Evolutionary conservation across 2,113 vertebrate genomes (phyloP).

Genomic region (Acanthisitta chloris): DNA sequence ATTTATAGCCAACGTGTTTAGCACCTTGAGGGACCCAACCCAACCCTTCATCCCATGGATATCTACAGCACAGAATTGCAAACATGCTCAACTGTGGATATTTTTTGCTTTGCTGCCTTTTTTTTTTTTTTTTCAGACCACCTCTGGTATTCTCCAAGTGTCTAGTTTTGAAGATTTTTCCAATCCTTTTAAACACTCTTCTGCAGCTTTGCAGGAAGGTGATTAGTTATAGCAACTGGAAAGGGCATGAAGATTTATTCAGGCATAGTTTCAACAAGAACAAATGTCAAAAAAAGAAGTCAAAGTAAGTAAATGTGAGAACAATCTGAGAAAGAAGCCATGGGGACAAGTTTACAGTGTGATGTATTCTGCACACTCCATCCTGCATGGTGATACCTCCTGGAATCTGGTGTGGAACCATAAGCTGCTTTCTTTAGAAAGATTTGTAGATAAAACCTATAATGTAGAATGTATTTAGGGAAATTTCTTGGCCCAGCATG

Average conservation of each 20-base stretch:
- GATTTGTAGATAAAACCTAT: background rate
- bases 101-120: background rate
- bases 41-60: background rate
- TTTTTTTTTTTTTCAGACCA: background rate
- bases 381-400: background rate
- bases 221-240: slow-evolving; percentile 33
- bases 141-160: background rate
- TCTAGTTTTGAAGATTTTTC: background rate
- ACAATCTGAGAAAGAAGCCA: background rate
- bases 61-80: background rate
- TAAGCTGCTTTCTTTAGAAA: background rate
- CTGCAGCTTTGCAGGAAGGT: background rate
- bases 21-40: background rate
- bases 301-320: slow-evolving; percentile 11
- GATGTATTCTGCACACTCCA: background rate
- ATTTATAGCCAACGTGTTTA: background rate
- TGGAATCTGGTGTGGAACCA: background rate
- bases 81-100: background rate
- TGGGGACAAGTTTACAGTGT: background rate
- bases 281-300: slow-evolving; percentile 64
- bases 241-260: slow-evolving; percentile 61
- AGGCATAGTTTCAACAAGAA: slow-evolving; percentile 18
- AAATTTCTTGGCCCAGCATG: background rate
- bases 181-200: background rate
- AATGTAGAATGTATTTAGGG: background rate